A percentile compares a stretch with the other conserved stretches of the same genome.
Conservation (phyloP, 2,113 vertebrate genomes). For the Herpetotheres cachinnans region DNA sequence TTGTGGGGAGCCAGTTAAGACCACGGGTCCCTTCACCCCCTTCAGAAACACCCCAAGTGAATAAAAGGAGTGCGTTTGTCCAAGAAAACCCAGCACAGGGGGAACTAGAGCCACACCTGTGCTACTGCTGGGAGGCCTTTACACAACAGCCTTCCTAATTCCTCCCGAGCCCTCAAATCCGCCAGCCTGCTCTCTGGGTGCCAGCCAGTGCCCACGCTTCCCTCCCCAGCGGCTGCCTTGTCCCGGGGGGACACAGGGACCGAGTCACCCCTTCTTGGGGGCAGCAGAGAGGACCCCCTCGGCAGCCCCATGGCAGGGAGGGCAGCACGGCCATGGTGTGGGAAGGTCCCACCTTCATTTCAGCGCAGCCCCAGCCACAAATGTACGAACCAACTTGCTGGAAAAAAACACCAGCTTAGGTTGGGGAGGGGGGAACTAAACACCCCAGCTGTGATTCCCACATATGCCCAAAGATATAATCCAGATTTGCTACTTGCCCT, state of each 20-base stretch:
- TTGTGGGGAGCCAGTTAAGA: neutral
- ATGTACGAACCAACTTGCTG: neutral
- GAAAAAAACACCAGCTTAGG: neutral
- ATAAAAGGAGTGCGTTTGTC: neutral
- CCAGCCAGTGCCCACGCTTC: rapidly evolving
- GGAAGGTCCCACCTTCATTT: neutral
- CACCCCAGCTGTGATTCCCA: neutral
- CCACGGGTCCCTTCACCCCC: neutral
- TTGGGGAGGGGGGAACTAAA: neutral
- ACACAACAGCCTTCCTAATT: neutral
- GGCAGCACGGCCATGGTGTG: neutral
- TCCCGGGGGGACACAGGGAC: rapidly evolving
- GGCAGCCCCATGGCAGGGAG: neutral
- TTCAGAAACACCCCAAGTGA: neutral
- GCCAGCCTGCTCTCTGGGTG: neutral
- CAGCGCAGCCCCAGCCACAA: neutral
- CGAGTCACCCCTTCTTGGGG: neutral
- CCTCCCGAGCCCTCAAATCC: neutral
- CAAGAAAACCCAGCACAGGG: neutral
- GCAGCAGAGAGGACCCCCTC: neutral
- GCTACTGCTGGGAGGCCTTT: neutral
- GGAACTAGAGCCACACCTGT: neutral
- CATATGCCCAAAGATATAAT: slow-evolving; percentile 63
- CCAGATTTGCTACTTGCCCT: slow-evolving; percentile 44
- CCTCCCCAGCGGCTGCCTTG: neutral